Evolutionary conservation across 2,113 vertebrate species (phyloP), one percentile per base, ranked within the genome.

Genomic region (Equus quagga): DNA sequence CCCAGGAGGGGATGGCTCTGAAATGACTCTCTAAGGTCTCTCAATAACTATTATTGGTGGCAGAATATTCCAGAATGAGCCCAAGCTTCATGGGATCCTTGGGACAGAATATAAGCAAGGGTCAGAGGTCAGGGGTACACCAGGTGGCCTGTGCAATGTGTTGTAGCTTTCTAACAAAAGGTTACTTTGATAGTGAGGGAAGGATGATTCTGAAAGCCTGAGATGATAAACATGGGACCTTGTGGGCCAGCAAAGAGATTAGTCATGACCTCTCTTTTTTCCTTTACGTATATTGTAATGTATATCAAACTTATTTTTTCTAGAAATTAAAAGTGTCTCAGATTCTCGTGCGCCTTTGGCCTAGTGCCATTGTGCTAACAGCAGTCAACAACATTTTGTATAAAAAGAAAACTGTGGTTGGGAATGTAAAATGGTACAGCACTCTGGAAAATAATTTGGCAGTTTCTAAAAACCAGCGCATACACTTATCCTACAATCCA

Each of bases 351-450:
- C 87, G 83, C 83, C 49, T 86, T 84, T 95, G 94, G 96, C 87
- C 69, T 65, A 31, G 9, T 23, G 87, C 87, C 87, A 72, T 5
- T 65, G 51, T 92, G 28, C 56, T 96, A 92, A 89, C 82, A 85
- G 64, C 56, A 89, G 75, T 94, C 80, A 62, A 67, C 87, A 97
- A 87, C 76, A 92, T 84, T 96, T 54, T 92, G 33, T 54, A 94
- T 90, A 95, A 97, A 92, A 97, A 96, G 86, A 97, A 95, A 97
- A 73, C 94, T 92, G 91, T 91, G 70, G 60, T 49, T 96, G 81
- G 85, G 67, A 96, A 94, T 97, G 85, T 95, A 84, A 97, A 95
- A 92, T 95, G 93, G 88, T 76, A 65, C 69, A 95, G 92, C 15
- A 36, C 82, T 89, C 88, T 91, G 92, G 91, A 96, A 97, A 80